Base-by-base conservation (phyloP, 2,113 vertebrate genomes). In the Sinocyclocheilus grahami region DNA sequence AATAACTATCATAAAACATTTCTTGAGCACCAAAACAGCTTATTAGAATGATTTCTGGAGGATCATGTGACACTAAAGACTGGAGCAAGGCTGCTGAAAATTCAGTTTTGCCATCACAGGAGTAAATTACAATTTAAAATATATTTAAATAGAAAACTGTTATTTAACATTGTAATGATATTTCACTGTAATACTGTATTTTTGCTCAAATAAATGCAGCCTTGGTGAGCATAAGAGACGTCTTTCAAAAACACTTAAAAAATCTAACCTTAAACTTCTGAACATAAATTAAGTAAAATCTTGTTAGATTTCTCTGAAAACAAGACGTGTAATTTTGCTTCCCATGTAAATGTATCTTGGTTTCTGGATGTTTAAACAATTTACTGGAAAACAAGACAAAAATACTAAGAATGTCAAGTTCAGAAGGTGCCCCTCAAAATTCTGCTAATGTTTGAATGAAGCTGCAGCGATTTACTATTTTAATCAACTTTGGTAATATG, bases 401-500 rank as follows among this genome's bases (percentile, higher is more conserved):
- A 72, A 39, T 39, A 1, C 8, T 9, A 9, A 72, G 69, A 11
- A 39, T 72, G 8, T 22, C 1, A 18, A 72, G 69, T 5, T 72
- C 3, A 22, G 33, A 39, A 39, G 62, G 10, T 65, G n/a, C 62
- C 27, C 24, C 63, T 27, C 11, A 39, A 72, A 72, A 39, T 39
- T 37, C 30, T 18, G 58, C 18, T 58, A 0, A 7, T 0, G 18
- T 58, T 58, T 58, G 53, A 58, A 20, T 58, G 18, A 60, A 20
- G 6, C 20, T 58, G 55, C 55, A 22, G 22, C 2, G 3, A 10
- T 62, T n/a, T 62, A n/a, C 58, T 62, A n/a, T 62, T 62, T 62
- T 62, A 65, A 86, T 83, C 33, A 51, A 46, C 67, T 53, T 53
- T 33, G 84, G 30, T 22, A 60, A 55, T 83, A 13, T 86, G 46